phyloP scores from a whole-genome alignment of 2,797 vertebrate species.

The Rhynchonycteris naso region DNA sequence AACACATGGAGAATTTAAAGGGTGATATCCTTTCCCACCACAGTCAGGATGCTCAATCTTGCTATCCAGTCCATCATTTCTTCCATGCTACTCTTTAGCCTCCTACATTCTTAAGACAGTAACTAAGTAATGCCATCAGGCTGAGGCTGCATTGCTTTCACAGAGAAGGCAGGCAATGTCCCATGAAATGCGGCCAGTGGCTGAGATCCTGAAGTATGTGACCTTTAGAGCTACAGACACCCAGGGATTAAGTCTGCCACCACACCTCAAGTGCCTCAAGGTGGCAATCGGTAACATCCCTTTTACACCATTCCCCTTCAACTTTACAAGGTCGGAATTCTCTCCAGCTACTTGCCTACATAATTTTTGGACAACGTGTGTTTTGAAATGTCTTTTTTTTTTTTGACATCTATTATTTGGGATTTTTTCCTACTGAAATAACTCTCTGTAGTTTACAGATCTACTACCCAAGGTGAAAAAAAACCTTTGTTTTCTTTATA shows the following conservation, averaged over 20 bases:
- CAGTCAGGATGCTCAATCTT: not conserved
- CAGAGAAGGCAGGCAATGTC: constrained; percentile 37
- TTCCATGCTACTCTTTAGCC: not conserved
- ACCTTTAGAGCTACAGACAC: constrained; percentile 50
- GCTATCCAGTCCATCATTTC: not conserved
- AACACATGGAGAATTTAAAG: not conserved
- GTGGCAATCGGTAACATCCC: not conserved
- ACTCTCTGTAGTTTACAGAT: not conserved
- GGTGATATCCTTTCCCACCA: not conserved
- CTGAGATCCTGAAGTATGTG: constrained; percentile 59
- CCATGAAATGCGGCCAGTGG: constrained; percentile 39
- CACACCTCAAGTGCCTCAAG: not conserved
- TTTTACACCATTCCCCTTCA: not conserved
- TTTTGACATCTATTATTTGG: constrained; percentile 11
- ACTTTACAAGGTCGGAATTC: not conserved
- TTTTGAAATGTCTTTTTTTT: constrained; percentile 23
- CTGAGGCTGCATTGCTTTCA: constrained; percentile 7
- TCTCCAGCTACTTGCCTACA: constrained; percentile 5
- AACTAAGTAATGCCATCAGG: constrained; percentile 1
- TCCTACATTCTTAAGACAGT: constrained; percentile 46
- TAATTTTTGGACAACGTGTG: constrained; percentile 16
- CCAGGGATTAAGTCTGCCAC: constrained; percentile 32
- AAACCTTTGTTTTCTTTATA: not conserved
- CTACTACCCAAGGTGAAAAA: not conserved
- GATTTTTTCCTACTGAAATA: constrained; percentile 49